Base-by-base conservation (phyloP, 2,113 vertebrate genomes). In the Myotis brandtii region DNA sequence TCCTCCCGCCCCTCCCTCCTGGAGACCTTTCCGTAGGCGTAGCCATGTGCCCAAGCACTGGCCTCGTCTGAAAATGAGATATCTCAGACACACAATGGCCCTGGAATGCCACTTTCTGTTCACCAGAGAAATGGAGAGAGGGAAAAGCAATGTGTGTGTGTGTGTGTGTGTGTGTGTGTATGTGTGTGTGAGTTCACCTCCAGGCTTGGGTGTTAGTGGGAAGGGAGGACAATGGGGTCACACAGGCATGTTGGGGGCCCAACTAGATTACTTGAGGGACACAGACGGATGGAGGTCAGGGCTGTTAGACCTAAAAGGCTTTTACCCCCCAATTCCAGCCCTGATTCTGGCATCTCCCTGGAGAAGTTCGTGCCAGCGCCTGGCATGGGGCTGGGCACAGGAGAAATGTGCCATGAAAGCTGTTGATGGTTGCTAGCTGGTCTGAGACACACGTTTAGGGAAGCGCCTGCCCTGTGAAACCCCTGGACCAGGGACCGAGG, bases 31-130 rank as follows among this genome's bases (percentile, higher is more conserved):
- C 98, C 99, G 96, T 96, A 96, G 98, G 98, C 96, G 98, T 97
- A 98, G 97, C 98, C 98, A 98, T 98, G 98, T 98, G 99, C 98
- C 93, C 98, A 99, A 99, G 99, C 96, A 98, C 98, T 98, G 96
- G 98, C 98, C 98, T 98, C 98, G 95, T 97, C 52, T 85, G 97
- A 98, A 98, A 98, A 98, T 73, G 97, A 97, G 97, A 96, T 98
- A 97, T 93, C 97, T 89, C 1, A 0, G 97, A 96, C 96, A 75
- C 4, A 9, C 90, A 86, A 84, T 94, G 97, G 98, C 92, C 94
- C 90, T 92, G 97, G 98, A 97, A 97, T 97, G 96, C 95, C 9
- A 8, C 94, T 91, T 77, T 94, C 85, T 90, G 62, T 89, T 95
- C 69, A 46, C 82, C 93, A 69, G 62, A 70, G 30, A 0, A 3